phyloP scores from a whole-genome alignment of 2,888 invertebrate genomes.

The Sesia apiformis region DNA sequence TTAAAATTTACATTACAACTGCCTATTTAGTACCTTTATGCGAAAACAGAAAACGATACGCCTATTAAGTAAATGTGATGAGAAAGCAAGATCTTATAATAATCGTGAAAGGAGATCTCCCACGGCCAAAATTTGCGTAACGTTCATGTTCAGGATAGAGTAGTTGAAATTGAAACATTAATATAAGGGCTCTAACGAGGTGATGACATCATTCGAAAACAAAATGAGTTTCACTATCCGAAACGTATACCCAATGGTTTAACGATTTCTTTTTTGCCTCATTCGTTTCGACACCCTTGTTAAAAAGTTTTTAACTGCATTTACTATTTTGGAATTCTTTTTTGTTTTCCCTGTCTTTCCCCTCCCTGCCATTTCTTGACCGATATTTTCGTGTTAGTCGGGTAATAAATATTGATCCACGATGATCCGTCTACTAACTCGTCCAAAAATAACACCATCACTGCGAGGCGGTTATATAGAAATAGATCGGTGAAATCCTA shows the following conservation, averaged over 20 bases:
- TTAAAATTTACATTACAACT: background rate
- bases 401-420: slow-evolving; percentile 48
- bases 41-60: background rate
- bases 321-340: background rate
- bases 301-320: background rate
- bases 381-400: slow-evolving; percentile 20
- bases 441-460: slow-evolving; percentile 26
- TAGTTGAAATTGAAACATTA: slow-evolving; percentile 11
- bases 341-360: background rate
- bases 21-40: background rate
- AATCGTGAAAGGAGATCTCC: slow-evolving; percentile 7
- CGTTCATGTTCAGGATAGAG: slow-evolving; percentile 10
- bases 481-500: slow-evolving; percentile 54
- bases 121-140: slow-evolving; percentile 13
- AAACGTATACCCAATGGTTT: no score
- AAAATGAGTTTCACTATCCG: background rate
- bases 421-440: slow-evolving; percentile 39
- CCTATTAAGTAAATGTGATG: background rate
- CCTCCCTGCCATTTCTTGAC: background rate
- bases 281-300: background rate
- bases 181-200: slow-evolving; percentile 11
- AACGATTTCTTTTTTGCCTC: background rate
- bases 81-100: background rate
- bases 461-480: slow-evolving; percentile 17
- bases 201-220: slow-evolving; percentile 8